Conservation (phyloP, 2,113 vertebrate species). For the Tachysurus fulvidraco region DNA sequence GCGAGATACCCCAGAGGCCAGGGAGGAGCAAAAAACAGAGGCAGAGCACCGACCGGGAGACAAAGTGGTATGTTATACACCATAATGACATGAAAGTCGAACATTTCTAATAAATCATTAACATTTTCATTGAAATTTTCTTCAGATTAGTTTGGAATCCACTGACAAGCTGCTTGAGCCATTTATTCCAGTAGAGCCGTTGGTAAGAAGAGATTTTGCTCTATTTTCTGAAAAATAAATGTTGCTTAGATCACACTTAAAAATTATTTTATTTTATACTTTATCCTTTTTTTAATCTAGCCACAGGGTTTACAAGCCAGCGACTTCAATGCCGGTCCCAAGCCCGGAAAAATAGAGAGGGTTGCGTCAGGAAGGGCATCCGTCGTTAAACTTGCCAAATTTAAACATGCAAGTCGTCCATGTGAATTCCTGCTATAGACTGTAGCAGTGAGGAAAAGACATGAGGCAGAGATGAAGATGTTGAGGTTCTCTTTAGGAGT, state of each 20-base stretch:
- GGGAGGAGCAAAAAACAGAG: constrained; percentile 61
- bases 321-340: too few species aligned
- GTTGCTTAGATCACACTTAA: background rate
- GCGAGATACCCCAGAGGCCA: constrained; percentile 16
- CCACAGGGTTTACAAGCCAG: too few species aligned
- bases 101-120: background rate
- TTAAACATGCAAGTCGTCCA: too few species aligned
- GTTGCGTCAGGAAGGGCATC: too few species aligned
- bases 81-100: background rate
- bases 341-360: too few species aligned
- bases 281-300: background rate
- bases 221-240: background rate
- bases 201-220: constrained; percentile 60
- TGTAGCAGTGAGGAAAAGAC: too few species aligned
- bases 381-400: too few species aligned
- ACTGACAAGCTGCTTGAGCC: constrained; percentile 79
- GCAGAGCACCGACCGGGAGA: constrained; percentile 58
- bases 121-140: background rate
- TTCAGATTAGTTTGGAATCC: constrained; percentile 77
- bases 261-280: too few species aligned
- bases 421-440: too few species aligned
- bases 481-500: too few species aligned
- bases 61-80: constrained; percentile 66
- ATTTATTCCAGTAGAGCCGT: constrained; percentile 60
- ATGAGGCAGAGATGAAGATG: too few species aligned